A percentile compares a stretch with the other conserved stretches of the same genome.
phyloP scores from a whole-genome alignment of 2,797 vertebrate species.

The Malacoraja senta region DNA sequence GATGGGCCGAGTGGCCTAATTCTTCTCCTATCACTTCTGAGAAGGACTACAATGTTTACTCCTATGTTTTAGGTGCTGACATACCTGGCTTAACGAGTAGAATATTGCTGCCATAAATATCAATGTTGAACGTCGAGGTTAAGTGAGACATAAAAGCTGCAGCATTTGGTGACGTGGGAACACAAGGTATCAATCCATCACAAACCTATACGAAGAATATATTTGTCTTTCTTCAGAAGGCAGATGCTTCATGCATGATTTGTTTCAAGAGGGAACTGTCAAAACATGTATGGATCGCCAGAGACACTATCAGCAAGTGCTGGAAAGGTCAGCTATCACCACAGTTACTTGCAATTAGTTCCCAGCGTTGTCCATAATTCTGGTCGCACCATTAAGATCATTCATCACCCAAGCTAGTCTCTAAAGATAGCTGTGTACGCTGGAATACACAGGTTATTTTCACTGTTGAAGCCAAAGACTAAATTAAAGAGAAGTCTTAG shows the following conservation, averaged over 20 bases:
- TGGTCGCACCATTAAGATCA: neutral
- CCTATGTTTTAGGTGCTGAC: neutral
- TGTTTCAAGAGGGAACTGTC: neutral
- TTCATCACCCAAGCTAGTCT: neutral
- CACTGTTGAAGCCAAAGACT: neutral
- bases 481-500: neutral
- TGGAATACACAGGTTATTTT: too few relatives aligned
- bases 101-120: neutral
- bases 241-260: neutral
- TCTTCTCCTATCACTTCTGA: too few relatives aligned
- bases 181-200: neutral
- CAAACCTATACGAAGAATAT: neutral
- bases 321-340: neutral
- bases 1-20: neutral
- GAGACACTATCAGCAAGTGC: neutral
- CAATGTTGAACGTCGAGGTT: neutral
- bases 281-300: neutral
- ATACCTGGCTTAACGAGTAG: neutral
- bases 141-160: neutral
- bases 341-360: neutral
- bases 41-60: neutral
- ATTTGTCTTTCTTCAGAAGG: neutral
- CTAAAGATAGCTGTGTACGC: too few relatives aligned
- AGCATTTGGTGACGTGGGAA: neutral
- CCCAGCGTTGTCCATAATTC: neutral